These are phyloP conservation scores for Margarornis squamiger DNA, from an alignment of 2,797 vertebrate genomes.

Conservation along the genomic window DNA sequence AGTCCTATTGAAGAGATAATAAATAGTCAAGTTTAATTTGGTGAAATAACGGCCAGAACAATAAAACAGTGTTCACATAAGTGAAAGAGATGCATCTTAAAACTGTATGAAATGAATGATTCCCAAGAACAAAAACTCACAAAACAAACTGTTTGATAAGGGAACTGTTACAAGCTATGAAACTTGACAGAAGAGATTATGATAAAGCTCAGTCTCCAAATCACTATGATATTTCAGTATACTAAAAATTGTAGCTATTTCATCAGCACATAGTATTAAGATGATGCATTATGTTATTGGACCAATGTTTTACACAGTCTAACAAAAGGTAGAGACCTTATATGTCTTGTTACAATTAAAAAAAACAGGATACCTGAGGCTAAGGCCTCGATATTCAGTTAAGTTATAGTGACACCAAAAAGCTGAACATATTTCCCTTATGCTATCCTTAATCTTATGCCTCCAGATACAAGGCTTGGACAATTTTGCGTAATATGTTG, in stretches of 20 bases:
- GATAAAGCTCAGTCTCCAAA: background rate
- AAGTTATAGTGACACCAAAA: slow-evolving; percentile 1
- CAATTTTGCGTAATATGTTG: background rate
- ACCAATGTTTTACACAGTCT: slow-evolving; percentile 10
- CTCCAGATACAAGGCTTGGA: slow-evolving; percentile 5
- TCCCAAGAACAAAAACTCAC: slow-evolving; percentile 26
- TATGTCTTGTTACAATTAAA: background rate
- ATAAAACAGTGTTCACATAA: slow-evolving; percentile 7
- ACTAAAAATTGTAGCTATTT: slow-evolving; percentile 8
- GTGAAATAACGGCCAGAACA: slow-evolving; percentile 38
- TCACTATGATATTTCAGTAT: background rate
- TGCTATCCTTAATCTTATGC: slow-evolving; percentile 22
- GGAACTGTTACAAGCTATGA: slow-evolving; percentile 2
- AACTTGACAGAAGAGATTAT: background rate
- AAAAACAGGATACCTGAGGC: slow-evolving; percentile 1
- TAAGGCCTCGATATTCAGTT: slow-evolving; percentile 5
- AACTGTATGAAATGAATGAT: slow-evolving; percentile 40
- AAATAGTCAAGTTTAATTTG: slow-evolving; percentile 46
- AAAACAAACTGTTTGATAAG: slow-evolving; percentile 11
- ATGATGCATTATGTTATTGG: background rate
- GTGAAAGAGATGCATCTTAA: background rate
- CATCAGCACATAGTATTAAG: background rate
- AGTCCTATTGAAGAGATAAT: slow-evolving; percentile 28
- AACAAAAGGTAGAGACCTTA: slow-evolving; percentile 4
- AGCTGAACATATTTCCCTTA: slow-evolving; percentile 47